Evolutionary conservation across 2,113 vertebrate species (phyloP).

Genomic region (Macaca nemestrina): DNA sequence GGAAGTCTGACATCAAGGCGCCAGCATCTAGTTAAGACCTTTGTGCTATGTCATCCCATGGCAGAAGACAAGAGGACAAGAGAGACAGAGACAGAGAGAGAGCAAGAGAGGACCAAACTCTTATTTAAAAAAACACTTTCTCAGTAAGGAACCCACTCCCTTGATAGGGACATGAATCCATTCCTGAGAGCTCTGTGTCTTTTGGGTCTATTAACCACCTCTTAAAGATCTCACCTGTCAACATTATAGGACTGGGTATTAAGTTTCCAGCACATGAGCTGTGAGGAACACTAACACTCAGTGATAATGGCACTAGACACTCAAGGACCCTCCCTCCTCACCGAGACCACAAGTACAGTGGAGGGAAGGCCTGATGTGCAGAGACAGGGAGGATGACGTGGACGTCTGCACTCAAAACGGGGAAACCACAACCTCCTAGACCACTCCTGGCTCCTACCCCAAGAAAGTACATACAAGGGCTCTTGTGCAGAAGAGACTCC

Average conservation of each 20-base stretch:
- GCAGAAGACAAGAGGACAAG: background rate
- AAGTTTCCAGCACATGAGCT: background rate
- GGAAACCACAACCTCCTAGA: background rate
- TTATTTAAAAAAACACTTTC: background rate
- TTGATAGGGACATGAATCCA: background rate
- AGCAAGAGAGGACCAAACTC: background rate
- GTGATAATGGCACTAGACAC: background rate
- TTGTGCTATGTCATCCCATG: background rate
- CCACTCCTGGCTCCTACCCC: background rate
- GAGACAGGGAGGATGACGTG: no score
- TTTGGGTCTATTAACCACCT: background rate
- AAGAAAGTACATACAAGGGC: background rate
- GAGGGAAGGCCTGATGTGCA: background rate
- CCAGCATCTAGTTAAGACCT: background rate
- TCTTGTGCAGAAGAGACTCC: background rate
- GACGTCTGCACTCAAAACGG: background rate
- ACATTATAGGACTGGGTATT: background rate
- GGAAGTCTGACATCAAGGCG: background rate
- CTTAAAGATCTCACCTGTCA: background rate
- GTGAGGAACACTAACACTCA: background rate
- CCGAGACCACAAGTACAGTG: rapidly evolving
- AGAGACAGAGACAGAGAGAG: background rate
- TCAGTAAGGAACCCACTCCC: background rate
- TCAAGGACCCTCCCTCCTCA: background rate
- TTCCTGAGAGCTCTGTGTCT: background rate